Evolutionary conservation across 2,113 vertebrate species (phyloP), one percentile per base, ranked within the genome.

Genomic region (Microtus ochrogaster): DNA sequence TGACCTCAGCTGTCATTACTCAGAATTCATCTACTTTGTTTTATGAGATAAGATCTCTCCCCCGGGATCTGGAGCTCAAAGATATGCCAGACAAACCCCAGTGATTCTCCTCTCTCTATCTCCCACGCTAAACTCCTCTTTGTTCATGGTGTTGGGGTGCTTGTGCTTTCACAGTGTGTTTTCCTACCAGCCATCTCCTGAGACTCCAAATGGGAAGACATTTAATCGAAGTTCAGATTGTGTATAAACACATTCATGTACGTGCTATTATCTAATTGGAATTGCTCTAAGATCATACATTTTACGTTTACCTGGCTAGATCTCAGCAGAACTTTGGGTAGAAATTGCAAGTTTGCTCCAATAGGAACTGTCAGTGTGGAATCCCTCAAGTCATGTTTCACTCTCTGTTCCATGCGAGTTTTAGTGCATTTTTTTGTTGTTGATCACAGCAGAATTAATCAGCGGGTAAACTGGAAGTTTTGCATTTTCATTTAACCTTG

Each of bases 391-490:
- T 79, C 5, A 22, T 52, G 30, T 68, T 28, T 81, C 63, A 61
- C 16, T 74, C 22, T 70, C 91, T 21, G 41, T 79, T 92, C 22
- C 14, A 12, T 1, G 12, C 12, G 58, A 87, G 47, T 91, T 74
- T 86, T 19, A n/a, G 6, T 92, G 47, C 30, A 79, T 86, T 92
- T 86, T 65, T 24, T 66, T 74, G 83, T 94, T 93, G 30, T 52
- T 72, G 21, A 86, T 86, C 76, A 78, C 5, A 87, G 36, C 36
- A 89, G 94, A 96, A 82, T 91, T 91, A n/a, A 84, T 58, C n/a
- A 70, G 11, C 47, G 72, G 22, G 61, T 61, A 47, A 89, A 86
- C 61, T 21, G 12, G 11, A 95, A 92, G 41, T 3, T 65, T 94
- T 10, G 28, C 16, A 44, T 73, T 89, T 81, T 73, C n/a, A 36